Evolutionary conservation across 2,888 invertebrate species (phyloP).

Genomic region (Clitarchus hookeri): DNA sequence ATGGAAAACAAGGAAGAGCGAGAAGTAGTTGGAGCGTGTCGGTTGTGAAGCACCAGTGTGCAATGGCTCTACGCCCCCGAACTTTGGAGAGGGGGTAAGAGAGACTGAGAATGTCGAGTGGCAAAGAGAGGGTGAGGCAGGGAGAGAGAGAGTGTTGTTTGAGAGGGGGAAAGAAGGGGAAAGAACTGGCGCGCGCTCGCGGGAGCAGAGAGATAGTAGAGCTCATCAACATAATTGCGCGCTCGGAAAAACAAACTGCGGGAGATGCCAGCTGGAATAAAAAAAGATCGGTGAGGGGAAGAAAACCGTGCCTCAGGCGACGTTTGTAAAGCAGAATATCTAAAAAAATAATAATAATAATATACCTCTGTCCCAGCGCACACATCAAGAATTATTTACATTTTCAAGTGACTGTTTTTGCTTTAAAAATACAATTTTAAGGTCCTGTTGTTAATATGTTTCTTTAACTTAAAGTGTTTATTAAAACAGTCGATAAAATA

Average conservation of each 20-base stretch:
- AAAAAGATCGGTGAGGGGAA: background rate
- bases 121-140: too few relatives aligned
- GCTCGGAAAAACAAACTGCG: constrained; percentile 14
- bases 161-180: background rate
- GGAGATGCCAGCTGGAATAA: background rate
- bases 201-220: background rate
- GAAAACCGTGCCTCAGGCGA: background rate
- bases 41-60: constrained; percentile 5
- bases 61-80: background rate
- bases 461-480: too few relatives aligned
- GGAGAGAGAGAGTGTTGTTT: background rate
- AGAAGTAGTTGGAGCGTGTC: background rate
- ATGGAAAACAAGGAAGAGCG: background rate
- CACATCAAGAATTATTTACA: background rate
- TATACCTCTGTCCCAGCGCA: background rate
- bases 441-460: too few relatives aligned
- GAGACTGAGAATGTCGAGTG: too few relatives aligned
- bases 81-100: too few relatives aligned
- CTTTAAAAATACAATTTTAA: too few relatives aligned
- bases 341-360: background rate
- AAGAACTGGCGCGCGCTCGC: background rate
- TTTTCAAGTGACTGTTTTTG: background rate
- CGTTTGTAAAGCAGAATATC: background rate
- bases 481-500: too few relatives aligned
- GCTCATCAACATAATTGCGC: constrained; percentile 14